phyloP scores from a whole-genome alignment of 2,888 invertebrate genomes.

The Agrilus biguttatus region DNA sequence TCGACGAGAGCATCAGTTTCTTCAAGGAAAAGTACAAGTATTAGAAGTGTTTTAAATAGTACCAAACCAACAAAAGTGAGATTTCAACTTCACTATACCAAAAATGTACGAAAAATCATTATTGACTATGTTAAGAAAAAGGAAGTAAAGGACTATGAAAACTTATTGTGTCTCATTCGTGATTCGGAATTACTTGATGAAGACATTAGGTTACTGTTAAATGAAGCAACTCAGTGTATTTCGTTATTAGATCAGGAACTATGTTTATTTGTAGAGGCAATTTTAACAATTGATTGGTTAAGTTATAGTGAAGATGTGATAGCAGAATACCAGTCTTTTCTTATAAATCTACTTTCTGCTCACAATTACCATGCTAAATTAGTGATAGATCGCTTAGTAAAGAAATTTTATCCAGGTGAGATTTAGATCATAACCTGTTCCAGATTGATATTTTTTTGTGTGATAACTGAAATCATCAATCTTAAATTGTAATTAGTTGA shows the following conservation, averaged over 20 bases:
- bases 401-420: slow-evolving; percentile 43
- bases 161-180: slow-evolving; percentile 34
- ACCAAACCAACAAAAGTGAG: slow-evolving; percentile 20
- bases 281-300: slow-evolving; percentile 45
- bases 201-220: slow-evolving; percentile 40
- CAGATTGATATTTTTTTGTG: not conserved
- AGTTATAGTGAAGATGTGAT: slow-evolving; percentile 35
- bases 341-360: slow-evolving; percentile 51
- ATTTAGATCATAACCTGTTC: not conserved
- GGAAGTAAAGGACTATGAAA: slow-evolving; percentile 34
- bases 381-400: slow-evolving; percentile 45
- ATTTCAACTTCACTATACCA: slow-evolving; percentile 33
- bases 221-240: slow-evolving; percentile 41
- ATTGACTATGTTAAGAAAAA: slow-evolving; percentile 27
- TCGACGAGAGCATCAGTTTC: slow-evolving; percentile 7
- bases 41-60: slow-evolving; percentile 9
- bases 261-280: slow-evolving; percentile 41
- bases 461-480: not conserved
- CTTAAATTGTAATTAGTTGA: too few relatives aligned
- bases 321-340: slow-evolving; percentile 44
- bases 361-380: slow-evolving; percentile 49
- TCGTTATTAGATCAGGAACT: slow-evolving; percentile 42
- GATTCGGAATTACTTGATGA: slow-evolving; percentile 38
- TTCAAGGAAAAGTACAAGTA: slow-evolving; percentile 11
- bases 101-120: slow-evolving; percentile 33